Evolutionary conservation across 2,888 invertebrate species (phyloP), one percentile per base, ranked within the genome.

Genomic region (Seladonia tumulorum): DNA sequence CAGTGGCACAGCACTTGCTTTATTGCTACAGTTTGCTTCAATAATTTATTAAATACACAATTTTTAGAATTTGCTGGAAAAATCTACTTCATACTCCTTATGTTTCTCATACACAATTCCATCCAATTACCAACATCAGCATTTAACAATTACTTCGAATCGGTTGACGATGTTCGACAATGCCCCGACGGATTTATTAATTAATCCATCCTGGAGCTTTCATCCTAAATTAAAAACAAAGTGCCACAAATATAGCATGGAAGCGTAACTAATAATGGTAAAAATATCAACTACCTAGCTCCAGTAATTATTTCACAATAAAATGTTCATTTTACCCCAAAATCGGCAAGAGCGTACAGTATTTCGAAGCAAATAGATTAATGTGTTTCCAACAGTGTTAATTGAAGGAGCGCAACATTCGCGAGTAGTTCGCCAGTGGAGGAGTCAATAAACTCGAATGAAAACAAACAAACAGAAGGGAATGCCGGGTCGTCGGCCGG

Each of bases 381-480:
- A 53, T 53, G 22, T 22, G 10, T 53, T 53, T n/a, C 10, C 2
- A 3, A 10, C 8, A 53, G 53, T 53, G 53, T 53, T 10, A 10
- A 53, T 22, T n/a, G 10, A n/a, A 53, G 53, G 53, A n/a, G 53
- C 8, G 3, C 22, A 53, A 53, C 3, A 53, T 53, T 22, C 53
- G 53, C 53, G 53, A 53, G 8, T 8, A 53, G 10, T 53, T 53
- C 25, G 60, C n/a, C 60, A 25, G 60, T 5, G 60, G 10, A 16
- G 66, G 66, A 47, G 49, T 35, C 47, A 29, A 63, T 18, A 49
- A 81, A n/a, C 49, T 79, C 25, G 29, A 22, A 57, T 2, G 35
- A 57, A 57, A 70, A 16, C 60, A 60, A 70, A 74, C 57, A 63
- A 73, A 63, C 71, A 39, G 47, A 73, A 49, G 16, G 60, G 60